Percentiles rank a stretch among this genome's conserved stretches.
Evolutionary conservation across 2,888 invertebrate species (phyloP).

Genomic region (Actias luna): DNA sequence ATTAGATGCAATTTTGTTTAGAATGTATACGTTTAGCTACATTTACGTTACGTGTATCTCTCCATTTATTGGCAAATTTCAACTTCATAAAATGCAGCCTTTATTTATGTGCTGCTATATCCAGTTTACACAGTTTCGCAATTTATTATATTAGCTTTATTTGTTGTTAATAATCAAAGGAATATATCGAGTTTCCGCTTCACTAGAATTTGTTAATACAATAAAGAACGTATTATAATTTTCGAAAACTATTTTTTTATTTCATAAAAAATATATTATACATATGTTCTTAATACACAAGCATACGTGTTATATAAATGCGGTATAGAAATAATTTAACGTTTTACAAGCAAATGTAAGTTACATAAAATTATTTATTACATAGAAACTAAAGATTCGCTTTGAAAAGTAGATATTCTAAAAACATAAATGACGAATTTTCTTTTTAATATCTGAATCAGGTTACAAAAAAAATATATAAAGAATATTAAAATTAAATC

Average conservation of each 20-base stretch:
- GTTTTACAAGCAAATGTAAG: not conserved
- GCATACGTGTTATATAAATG: slow-evolving; percentile 1
- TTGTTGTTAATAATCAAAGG: not conserved
- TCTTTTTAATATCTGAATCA: too few species aligned
- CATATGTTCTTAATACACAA: too few species aligned
- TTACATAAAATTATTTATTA: not conserved
- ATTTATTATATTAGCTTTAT: too few species aligned
- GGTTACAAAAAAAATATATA: too few species aligned
- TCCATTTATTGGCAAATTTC: too few species aligned
- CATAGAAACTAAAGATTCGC: not conserved
- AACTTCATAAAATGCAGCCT: too few species aligned
- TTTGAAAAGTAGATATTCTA: not conserved
- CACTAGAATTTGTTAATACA: not conserved
- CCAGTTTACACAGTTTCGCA: too few species aligned
- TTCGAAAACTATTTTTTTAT: not conserved
- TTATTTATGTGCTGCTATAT: too few species aligned
- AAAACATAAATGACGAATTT: too few species aligned
- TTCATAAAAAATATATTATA: not conserved
- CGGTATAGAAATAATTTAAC: not conserved
- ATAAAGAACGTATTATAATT: slow-evolving; percentile 1
- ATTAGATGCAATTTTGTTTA: too few species aligned
- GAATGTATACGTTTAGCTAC: too few species aligned
- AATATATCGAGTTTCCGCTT: not conserved
- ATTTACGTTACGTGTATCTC: too few species aligned
- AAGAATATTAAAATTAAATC: not conserved